Base-by-base conservation (phyloP, 1,140 invertebrate species). In the Dendroctonus valens region DNA sequence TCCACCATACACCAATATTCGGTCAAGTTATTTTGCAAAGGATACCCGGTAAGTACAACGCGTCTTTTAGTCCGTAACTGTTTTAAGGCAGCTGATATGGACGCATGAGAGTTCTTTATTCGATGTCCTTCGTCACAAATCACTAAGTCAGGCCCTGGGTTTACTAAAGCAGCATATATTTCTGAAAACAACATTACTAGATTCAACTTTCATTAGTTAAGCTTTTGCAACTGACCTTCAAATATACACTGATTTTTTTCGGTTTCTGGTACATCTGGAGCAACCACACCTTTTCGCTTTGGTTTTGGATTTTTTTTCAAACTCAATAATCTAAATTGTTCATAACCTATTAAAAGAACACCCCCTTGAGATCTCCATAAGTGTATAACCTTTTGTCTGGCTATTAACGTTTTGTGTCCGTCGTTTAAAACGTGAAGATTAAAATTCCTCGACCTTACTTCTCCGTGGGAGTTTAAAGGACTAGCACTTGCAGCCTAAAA, bases 1-100 rank as follows among this genome's bases (percentile, higher is more conserved):
- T 97, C 94, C 4, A 97, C 93, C 94, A 96, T 96, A 75, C 93
- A 94, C 93, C 93, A 97, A 77, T 98, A 98, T 79, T 98, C 96
- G 37, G 96, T 79, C 2, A 98, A 79, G 81, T 97, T 97, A 78
- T 98, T 98, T 79, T 98, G 96, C n/a, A 98, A 78, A 0, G 96
- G 96, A 84, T 97, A 97, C 12, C 96, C 96, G 7, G 96, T 98
- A 5, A 98, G 81, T 2, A 97, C 94, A 15, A 98, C 87, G 57
- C 95, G 83, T 37, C 95, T 83, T 75, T 92, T 93, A 2, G 94
- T 97, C 65, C 89, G 81, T 80, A 98, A 95, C 73, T 93, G 90
- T 78, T 96, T 97, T 11, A 98, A 81, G 3, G 94, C 93, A 75
- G 91, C 86, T 8, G 94, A 95, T 69, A 95, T 96, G 60, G 93